Conservation (phyloP, 1,140 invertebrate genomes). For the Proales similis region DNA sequence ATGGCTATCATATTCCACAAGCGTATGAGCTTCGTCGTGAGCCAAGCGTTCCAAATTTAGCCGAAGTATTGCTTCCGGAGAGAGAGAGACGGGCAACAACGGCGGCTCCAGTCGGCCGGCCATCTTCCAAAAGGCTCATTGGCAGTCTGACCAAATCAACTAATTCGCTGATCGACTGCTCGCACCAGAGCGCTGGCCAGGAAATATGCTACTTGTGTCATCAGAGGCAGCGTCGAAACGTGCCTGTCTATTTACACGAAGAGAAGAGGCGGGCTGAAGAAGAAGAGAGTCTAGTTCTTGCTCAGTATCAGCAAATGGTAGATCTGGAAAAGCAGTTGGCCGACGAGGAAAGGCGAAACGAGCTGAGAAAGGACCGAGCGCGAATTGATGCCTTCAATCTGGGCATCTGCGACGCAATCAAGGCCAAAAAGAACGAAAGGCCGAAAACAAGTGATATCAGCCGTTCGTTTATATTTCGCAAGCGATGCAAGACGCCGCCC, state of each 20-base stretch:
- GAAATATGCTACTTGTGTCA: conserved; percentile 53
- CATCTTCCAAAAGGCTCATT: conserved; percentile 9
- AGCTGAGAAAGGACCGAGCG: conserved; percentile 46
- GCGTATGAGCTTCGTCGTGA: too few species aligned
- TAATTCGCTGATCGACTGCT: conserved; percentile 42
- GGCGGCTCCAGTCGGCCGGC: not conserved
- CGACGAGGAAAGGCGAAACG: conserved; percentile 45
- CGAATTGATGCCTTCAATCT: conserved; percentile 52
- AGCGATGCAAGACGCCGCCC: conserved; percentile 49
- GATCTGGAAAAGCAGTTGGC: conserved; percentile 47
- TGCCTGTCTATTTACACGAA: conserved; percentile 49
- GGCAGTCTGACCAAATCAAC: not conserved
- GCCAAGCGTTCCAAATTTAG: too few species aligned
- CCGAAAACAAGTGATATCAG: conserved; percentile 25
- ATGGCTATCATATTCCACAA: too few species aligned
- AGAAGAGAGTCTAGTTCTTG: conserved; percentile 50
- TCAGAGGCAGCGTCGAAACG: conserved; percentile 48
- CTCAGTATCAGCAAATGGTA: conserved; percentile 50
- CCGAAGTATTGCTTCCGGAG: too few species aligned
- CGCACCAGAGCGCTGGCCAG: conserved; percentile 49
- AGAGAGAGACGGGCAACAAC: conserved; percentile 4
- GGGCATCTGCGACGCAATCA: conserved; percentile 49
- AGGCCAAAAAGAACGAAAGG: conserved; percentile 42
- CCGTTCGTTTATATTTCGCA: conserved; percentile 50
- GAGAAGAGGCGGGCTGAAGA: conserved; percentile 46